phyloP scores from a whole-genome alignment of 2,888 invertebrate genomes.

The Plebejus argus region DNA sequence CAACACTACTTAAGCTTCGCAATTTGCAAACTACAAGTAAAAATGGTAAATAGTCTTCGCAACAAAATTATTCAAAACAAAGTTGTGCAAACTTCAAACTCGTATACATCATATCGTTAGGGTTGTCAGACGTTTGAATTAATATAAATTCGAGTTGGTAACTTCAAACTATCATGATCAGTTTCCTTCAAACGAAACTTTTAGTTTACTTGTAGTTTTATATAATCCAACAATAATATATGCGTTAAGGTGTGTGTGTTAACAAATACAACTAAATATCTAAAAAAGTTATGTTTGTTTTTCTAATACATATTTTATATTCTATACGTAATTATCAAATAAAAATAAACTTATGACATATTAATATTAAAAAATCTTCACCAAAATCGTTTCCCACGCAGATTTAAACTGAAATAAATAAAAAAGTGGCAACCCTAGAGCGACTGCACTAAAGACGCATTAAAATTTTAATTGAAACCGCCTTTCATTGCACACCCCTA shows the following conservation, averaged over 20 bases:
- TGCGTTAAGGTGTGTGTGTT: not conserved
- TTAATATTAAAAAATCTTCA: too few relatives aligned
- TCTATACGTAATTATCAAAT: too few relatives aligned
- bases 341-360: too few relatives aligned
- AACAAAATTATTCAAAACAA: conserved; percentile 26
- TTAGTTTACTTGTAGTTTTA: not conserved
- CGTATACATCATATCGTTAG: conserved; percentile 19
- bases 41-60: conserved; percentile 20
- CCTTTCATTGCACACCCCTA: conserved; percentile 47
- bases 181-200: not conserved
- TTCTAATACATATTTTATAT: too few relatives aligned
- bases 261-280: too few relatives aligned
- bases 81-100: conserved; percentile 17
- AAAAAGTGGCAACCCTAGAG: conserved; percentile 8
- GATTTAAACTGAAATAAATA: not conserved
- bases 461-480: conserved; percentile 59
- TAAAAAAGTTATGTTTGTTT: too few relatives aligned
- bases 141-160: conserved; percentile 13
- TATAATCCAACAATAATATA: not conserved
- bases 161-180: not conserved
- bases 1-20: conserved; percentile 9
- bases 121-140: conserved; percentile 15
- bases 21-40: conserved; percentile 21
- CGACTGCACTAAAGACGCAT: conserved; percentile 55
- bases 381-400: too few relatives aligned